Percentiles rank a stretch among this genome's conserved stretches.
These are phyloP conservation scores for Mirza zaza DNA, from an alignment of 2,113 vertebrate species.

Conservation along the genomic window DNA sequence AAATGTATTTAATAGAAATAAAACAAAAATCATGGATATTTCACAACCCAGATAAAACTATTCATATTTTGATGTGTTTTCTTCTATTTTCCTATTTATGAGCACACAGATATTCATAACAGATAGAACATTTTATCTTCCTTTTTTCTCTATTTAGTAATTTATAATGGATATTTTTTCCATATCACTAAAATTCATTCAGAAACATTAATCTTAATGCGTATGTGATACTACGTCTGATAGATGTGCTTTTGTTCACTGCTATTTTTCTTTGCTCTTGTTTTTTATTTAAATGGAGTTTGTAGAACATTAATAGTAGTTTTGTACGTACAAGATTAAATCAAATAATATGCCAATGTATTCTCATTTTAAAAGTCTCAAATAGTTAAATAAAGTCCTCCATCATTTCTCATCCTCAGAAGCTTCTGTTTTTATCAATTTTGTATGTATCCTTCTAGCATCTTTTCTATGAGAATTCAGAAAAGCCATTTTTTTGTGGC, in stretches of 20 bases:
- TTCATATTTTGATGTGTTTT: conserved; percentile 10
- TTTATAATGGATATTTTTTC: neutral
- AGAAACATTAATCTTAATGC: neutral
- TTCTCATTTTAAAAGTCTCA: conserved; percentile 23
- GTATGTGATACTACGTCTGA: neutral
- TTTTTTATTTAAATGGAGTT: neutral
- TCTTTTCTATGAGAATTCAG: neutral
- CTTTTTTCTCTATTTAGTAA: neutral
- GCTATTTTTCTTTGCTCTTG: neutral
- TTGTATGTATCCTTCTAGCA: neutral
- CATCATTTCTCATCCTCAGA: neutral
- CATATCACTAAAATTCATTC: neutral
- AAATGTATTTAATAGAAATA: neutral
- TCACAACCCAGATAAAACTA: neutral
- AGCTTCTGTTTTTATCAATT: neutral
- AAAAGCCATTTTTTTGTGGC: neutral
- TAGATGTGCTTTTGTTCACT: neutral
- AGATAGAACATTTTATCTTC: neutral
- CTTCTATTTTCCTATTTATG: neutral
- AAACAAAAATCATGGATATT: neutral
- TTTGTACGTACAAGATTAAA: neutral
- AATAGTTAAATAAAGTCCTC: neutral
- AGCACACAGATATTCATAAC: neutral
- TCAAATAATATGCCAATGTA: neutral
- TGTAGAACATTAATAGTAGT: neutral